Evolutionary conservation across 2,113 vertebrate genomes (phyloP), one percentile per base, ranked within the genome.

Genomic region (Lathamus discolor): DNA sequence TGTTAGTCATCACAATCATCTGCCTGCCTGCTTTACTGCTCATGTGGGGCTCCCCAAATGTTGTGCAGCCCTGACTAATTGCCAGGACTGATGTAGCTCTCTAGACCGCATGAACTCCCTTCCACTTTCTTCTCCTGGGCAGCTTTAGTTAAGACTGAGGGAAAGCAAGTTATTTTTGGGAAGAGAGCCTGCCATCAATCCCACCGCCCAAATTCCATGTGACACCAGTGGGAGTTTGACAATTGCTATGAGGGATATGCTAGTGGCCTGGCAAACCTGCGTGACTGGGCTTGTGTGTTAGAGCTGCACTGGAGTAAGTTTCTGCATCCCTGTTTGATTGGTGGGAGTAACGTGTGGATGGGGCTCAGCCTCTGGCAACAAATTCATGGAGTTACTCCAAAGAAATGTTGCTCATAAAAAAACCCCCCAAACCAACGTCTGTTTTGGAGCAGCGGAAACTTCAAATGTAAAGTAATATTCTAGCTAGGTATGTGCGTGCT

Each of bases 331-430:
- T 63, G 33, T 35, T 61, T 14, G 4, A 14, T 39, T 4, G 0
- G 17, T 37, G 35, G 57, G 25, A 95, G 57, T 41, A 52, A 33
- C 15, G 5, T 48, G 39, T 12, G 7, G 44, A 76, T 41, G 80
- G 43, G 67, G 52, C 43, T 92, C 52, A 49, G 80, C 62, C 73
- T 84, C 54, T 3, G 35, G 83, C 85, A 86, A 31, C 13, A 70
- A 81, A 74, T 78, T 92, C 46, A 48, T 63, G 76, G 57, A 86
- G 25, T 54, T 69, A 49, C 24, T 95, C 83, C 62, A 95, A 73
- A 78, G 68, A 81, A 95, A 59, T 35, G 57, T 70, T 76, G 63
- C 73, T 85, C 0, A 0, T 43, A 8, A 87, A 49, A 84, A 72
- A 78, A 68, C 4, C 8, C 25, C 48, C 2, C 37, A 62, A 59